phyloP scores from a whole-genome alignment of 2,797 vertebrate species.

The Ciconia nigra region DNA sequence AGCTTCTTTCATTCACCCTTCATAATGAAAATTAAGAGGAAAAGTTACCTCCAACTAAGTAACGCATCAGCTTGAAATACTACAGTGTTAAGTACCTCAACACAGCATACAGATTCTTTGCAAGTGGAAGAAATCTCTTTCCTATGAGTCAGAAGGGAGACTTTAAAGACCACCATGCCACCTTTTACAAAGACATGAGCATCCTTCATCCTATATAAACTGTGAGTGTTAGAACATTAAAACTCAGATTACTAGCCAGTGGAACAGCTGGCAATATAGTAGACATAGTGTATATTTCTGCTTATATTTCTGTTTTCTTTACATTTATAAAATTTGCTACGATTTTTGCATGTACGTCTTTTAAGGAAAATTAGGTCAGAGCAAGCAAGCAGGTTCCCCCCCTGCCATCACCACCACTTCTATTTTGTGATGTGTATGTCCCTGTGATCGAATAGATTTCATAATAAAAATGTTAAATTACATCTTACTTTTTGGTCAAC shows the following conservation, averaged over 20 bases:
- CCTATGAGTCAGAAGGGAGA: not conserved
- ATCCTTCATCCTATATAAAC: not conserved
- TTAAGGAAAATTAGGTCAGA: not conserved
- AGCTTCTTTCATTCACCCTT: not conserved
- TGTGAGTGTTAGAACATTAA: not conserved
- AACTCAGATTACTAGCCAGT: not conserved
- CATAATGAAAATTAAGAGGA: not conserved
- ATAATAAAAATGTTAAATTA: not conserved
- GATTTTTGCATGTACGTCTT: not conserved
- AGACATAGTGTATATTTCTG: not conserved
- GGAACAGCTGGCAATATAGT: not conserved
- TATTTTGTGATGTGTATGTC: not conserved
- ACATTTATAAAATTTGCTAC: not conserved
- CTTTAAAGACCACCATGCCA: not conserved
- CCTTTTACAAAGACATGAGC: not conserved
- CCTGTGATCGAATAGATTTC: not conserved
- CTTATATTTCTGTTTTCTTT: not conserved
- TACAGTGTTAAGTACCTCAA: not conserved
- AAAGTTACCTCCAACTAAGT: not conserved
- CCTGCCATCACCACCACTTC: not conserved
- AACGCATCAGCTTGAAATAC: not conserved
- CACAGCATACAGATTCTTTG: not conserved
- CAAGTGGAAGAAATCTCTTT: not conserved
- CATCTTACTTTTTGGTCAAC: constrained; percentile 88
- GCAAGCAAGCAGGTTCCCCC: not conserved